Percentiles rank a stretch among this genome's conserved stretches.
These are phyloP conservation scores for Tipula unca DNA, from an alignment of 2,888 invertebrate species.

Conservation along the genomic window DNA sequence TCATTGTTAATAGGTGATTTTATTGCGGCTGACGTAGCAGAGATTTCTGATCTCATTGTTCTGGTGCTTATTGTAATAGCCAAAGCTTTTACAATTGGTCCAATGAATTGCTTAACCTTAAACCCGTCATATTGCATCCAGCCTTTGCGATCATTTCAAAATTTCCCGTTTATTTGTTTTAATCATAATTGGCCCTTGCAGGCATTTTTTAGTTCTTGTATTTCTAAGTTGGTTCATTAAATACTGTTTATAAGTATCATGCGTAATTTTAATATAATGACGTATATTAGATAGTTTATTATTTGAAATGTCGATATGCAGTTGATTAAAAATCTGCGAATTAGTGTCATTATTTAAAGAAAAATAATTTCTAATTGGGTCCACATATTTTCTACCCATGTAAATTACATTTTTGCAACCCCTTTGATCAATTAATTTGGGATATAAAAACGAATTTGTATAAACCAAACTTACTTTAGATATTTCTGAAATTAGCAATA, in stretches of 20 bases:
- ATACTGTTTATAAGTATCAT: neutral
- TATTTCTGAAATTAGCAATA: too few species aligned
- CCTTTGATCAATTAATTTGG: too few species aligned
- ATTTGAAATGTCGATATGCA: too few species aligned
- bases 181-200: neutral
- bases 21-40: neutral
- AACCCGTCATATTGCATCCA: neutral
- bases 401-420: too few species aligned
- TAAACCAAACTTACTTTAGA: too few species aligned
- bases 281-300: neutral
- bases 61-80: neutral
- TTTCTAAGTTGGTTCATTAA: neutral
- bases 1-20: neutral
- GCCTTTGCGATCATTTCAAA: neutral
- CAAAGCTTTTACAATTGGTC: neutral
- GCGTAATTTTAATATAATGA: too few species aligned
- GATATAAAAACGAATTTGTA: too few species aligned
- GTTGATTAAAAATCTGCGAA: neutral
- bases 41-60: neutral
- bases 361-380: neutral
- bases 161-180: neutral
- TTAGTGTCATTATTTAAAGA: neutral
- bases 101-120: neutral
- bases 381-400: neutral
- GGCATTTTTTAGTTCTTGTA: neutral